Base-by-base conservation (phyloP, 1,140 invertebrate genomes). In the Euschistus heros region DNA sequence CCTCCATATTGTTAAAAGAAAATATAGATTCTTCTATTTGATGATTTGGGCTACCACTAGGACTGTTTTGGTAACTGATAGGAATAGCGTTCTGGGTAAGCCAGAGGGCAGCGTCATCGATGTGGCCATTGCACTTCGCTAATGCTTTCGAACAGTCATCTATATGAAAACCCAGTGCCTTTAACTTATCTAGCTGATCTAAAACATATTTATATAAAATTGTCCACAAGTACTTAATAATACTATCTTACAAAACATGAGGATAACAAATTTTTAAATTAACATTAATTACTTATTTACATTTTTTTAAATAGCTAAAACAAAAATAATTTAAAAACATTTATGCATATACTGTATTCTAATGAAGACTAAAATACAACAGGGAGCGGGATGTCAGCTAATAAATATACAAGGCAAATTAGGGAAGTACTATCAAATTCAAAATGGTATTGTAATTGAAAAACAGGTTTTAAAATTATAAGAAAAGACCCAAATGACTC, bases 41-140 rank as follows among this genome's bases (percentile, higher is more conserved):
- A 22, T 44, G 44, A n/a, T 27, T 27, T 22, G 66, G 66, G 27
- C 52, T 64, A 46, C 22, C 18, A 0, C 8, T n/a, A 30, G 30
- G n/a, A 13, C n/a, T 37, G 6, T 46, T 22, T 14, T 46, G 61
- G 20, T 50, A 60, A 60, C 60, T 59, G 68, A 75, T 72, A 7
- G 78, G 76, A 2, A 76, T 71, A 0, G 82, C 83, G 72, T 90
- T 81, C 68, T 86, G 80, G 0, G 85, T 88, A 4, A 94, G 73
- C 90, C 90, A 93, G 0, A 92, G 67, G 0, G 91, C 91, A 13
- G 91, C 89, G 64, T 92, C 87, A 69, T 92, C 88, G 3, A 93
- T 68, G 65, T 85, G 80, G 37, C 86, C 84, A 50, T 83, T 80
- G 70, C 84, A 86, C 0, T 76, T 73, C 47, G 83, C 75, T 64